phyloP scores from a whole-genome alignment of 2,797 vertebrate species.

The Lacerta bilineata region DNA sequence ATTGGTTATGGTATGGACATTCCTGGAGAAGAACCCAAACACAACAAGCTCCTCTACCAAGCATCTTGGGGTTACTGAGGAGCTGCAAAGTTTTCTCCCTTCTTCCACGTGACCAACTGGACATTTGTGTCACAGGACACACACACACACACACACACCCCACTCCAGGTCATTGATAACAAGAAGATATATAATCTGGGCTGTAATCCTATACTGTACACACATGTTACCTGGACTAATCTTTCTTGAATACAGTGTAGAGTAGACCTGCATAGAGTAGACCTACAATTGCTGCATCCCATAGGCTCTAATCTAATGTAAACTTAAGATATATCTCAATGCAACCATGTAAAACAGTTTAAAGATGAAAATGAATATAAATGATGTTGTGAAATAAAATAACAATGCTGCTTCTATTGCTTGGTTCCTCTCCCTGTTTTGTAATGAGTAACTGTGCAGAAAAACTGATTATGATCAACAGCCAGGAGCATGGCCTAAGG shows the following conservation, averaged over 20 bases:
- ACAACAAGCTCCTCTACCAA: background rate
- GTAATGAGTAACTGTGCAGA: background rate
- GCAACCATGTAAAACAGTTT: background rate
- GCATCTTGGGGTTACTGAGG: background rate
- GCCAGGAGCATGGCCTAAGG: background rate
- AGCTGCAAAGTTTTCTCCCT: background rate
- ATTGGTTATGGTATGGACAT: background rate
- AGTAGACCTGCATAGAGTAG: too few relatives aligned
- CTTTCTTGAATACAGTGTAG: too few relatives aligned
- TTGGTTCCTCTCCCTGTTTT: background rate
- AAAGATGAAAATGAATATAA: background rate
- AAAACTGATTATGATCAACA: slow-evolving; percentile 1
- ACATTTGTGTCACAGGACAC: background rate
- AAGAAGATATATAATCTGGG: too few relatives aligned
- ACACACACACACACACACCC: background rate
- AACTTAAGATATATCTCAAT: background rate
- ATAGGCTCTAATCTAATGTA: too few relatives aligned
- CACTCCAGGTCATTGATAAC: background rate
- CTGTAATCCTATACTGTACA: too few relatives aligned
- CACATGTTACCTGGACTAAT: too few relatives aligned
- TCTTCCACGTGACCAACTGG: background rate
- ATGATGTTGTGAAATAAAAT: background rate
- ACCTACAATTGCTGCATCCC: too few relatives aligned
- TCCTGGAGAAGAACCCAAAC: background rate
- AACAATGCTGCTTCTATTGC: slow-evolving; percentile 31